phyloP scores from a whole-genome alignment of 2,888 invertebrate genomes.

The Pandemis cinnamomeana region DNA sequence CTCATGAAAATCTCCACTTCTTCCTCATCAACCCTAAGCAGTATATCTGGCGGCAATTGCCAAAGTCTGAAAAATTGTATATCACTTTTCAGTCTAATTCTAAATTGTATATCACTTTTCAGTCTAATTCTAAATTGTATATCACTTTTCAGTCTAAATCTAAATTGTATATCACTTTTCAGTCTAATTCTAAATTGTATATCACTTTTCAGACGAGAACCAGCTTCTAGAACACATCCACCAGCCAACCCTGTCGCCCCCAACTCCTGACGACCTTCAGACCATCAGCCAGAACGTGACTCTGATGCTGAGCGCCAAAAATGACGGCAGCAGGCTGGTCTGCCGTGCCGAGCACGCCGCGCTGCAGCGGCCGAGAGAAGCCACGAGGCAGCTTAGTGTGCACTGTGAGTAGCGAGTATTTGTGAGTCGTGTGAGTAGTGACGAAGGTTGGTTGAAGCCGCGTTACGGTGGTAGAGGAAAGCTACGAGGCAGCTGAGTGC shows the following conservation, averaged over 20 bases:
- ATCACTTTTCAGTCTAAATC: conserved; percentile 61
- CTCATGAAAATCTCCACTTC: no score
- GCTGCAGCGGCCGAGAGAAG: conserved; percentile 67
- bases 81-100: no score
- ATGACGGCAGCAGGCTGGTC: conserved; percentile 86
- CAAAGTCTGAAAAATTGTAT: no score
- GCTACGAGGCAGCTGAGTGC: no score
- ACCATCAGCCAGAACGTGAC: conserved; percentile 88
- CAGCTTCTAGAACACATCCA: conserved; percentile 85
- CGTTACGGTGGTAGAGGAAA: no score
- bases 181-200: not conserved
- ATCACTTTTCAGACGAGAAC: conserved; percentile 83
- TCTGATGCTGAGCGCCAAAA: conserved; percentile 85
- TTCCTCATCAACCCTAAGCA: no score
- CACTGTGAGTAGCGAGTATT: conserved; percentile 63
- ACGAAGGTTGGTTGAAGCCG: no score
- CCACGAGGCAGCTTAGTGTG: conserved; percentile 64
- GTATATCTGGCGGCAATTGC: no score
- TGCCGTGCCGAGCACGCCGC: conserved; percentile 89
- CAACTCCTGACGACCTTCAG: conserved; percentile 83
- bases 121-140: conserved; percentile 60
- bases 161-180: not conserved
- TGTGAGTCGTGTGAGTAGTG: no score
- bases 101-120: conserved; percentile 32
- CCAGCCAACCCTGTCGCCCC: conserved; percentile 78